Evolutionary conservation across 2,888 invertebrate genomes (phyloP), one percentile per base, ranked within the genome.

Genomic region (Eristalinus sepulchralis): DNA sequence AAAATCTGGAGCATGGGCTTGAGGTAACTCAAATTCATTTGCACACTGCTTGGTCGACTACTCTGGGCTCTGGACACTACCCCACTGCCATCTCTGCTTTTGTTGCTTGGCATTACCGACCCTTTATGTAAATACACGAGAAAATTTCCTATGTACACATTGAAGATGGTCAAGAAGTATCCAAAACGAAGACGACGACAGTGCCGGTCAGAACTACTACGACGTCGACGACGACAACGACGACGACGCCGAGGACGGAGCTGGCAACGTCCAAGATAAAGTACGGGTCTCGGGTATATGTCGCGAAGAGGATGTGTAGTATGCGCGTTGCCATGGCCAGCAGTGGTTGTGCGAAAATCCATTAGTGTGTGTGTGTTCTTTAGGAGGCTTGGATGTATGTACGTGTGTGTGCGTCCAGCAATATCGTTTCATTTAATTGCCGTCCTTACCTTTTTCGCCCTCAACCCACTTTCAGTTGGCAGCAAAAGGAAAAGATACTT

Each of bases 181-280:
- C 78, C 86, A 73, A 75, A 79, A 85, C 75, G 73, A 85, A 88
- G 89, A 88, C 88, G 88, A 89, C 76, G 88, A 87, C 88, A 78
- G 55, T 59, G 66, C 67, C 84, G 73, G 60, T 63, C 84, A 76
- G 27, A 27, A 5, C 27, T 27, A 27, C 27, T 2, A 79, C 78
- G 80, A 88, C 72, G 70, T 76, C 66, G 68, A 83, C 83, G 82
- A 90, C 63, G 59, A 73, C 39, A 27, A 70, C 31, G 78, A n/a
- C n/a, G n/a, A 5, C 27, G 2, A 27, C 27, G 27, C 76, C 78
- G 80, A 88, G 67, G 70, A 66, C 20, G 34, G 57, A 64, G 55
- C 47, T 17, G 47, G 20, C 39, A 5, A 75, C 73, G 59, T 63
- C 60, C 20, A 82, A 64, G 68, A 72, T 70, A 47, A 68, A 34